Conservation (phyloP, 2,888 invertebrate species). For the Diarsia mendica region DNA sequence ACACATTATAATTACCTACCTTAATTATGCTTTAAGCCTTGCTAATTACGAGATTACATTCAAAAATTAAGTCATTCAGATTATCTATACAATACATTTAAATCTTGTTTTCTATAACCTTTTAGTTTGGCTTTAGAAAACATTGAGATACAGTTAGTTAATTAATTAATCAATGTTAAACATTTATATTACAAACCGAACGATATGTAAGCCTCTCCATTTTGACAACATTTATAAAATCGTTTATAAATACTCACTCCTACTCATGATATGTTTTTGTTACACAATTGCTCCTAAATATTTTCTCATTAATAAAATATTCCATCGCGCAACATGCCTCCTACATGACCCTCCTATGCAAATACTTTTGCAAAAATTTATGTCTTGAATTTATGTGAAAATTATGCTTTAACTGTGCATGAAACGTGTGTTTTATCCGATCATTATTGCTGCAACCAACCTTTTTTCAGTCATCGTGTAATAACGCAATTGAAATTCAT, state of each 20-base stretch:
- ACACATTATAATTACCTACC: slow-evolving; percentile 61
- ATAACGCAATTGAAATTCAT: neutral
- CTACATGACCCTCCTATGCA: slow-evolving; percentile 28
- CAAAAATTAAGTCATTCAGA: slow-evolving; percentile 53
- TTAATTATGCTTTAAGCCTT: slow-evolving; percentile 69
- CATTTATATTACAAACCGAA: slow-evolving; percentile 55
- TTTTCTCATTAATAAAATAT: slow-evolving; percentile 56
- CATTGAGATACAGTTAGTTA: slow-evolving; percentile 42
- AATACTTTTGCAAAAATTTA: slow-evolving; percentile 22
- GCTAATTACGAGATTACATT: slow-evolving; percentile 57
- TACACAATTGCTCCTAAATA: slow-evolving; percentile 76
- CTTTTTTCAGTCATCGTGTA: neutral
- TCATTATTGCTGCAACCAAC: slow-evolving; percentile 5
- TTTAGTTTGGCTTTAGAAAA: slow-evolving; percentile 45
- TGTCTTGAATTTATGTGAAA: slow-evolving; percentile 31
- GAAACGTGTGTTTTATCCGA: slow-evolving; percentile 16
- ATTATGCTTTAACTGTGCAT: slow-evolving; percentile 32
- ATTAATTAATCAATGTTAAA: slow-evolving; percentile 44
- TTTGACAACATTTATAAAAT: slow-evolving; percentile 82
- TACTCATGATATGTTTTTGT: slow-evolving; percentile 88
- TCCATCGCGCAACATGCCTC: slow-evolving; percentile 55
- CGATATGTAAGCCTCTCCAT: slow-evolving; percentile 48
- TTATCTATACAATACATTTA: slow-evolving; percentile 41
- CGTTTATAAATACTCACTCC: slow-evolving; percentile 83
- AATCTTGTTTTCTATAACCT: slow-evolving; percentile 35